These are phyloP conservation scores for Dryobota labecula DNA, from an alignment of 2,888 invertebrate genomes.

Conservation along the genomic window DNA sequence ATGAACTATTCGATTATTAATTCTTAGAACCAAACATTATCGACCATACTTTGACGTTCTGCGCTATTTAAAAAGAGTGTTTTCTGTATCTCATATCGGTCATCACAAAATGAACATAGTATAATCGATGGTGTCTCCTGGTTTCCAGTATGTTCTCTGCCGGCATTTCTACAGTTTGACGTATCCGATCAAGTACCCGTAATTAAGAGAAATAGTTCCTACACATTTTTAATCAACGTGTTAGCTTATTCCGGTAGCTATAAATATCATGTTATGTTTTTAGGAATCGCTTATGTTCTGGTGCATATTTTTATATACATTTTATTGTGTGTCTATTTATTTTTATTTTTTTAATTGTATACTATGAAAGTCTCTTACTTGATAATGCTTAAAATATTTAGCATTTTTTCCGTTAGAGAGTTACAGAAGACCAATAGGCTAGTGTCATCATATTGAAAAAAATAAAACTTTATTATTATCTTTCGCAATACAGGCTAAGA, in stretches of 20 bases:
- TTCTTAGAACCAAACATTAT: not conserved
- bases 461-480: not conserved
- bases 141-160: not conserved
- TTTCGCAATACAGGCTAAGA: not conserved
- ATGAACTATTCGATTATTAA: not conserved
- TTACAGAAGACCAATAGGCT: too few species aligned
- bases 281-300: conserved; percentile 58
- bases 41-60: not conserved
- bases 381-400: too few species aligned
- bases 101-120: conserved; percentile 1
- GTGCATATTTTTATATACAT: conserved; percentile 67
- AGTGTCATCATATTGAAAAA: not conserved
- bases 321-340: conserved; percentile 68
- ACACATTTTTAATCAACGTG: conserved; percentile 60
- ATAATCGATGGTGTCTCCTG: not conserved
- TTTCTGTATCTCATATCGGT: not conserved
- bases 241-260: conserved; percentile 64
- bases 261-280: conserved; percentile 57
- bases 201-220: conserved; percentile 66
- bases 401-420: not conserved
- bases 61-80: not conserved
- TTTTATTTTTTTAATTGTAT: conserved; percentile 64
- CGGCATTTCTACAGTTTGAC: conserved; percentile 35
- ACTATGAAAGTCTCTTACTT: conserved; percentile 38
- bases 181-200: conserved; percentile 16